Base-by-base conservation (phyloP, 2,113 vertebrate genomes). In the Passerina amoena region DNA sequence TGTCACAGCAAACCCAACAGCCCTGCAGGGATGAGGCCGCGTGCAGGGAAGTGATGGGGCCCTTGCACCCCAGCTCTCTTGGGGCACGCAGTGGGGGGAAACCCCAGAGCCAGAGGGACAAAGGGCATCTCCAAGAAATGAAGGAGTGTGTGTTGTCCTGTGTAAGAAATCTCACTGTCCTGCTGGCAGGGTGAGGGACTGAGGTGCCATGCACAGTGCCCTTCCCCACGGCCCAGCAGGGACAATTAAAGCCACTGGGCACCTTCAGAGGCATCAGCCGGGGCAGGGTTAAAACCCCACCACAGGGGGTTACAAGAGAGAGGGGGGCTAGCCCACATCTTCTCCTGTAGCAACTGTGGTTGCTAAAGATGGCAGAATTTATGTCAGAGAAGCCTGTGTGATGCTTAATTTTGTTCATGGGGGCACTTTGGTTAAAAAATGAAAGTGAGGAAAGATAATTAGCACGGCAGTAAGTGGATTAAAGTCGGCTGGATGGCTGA, bases 321-420 rank as follows among this genome's bases (percentile, higher is more conserved):
- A 75, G 45, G 20, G 63, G 78, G 69, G 24, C 25, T n/a, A 88
- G 45, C 60, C 23, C 37, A 61, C 5, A 1, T 18, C n/a, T 64
- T 11, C 68, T 88, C 54, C 68, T 4, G 2, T 25, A 6, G 1
- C 4, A 1, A 37, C 21, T 0, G 4, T 33, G 63, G 60, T 38
- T 88, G 44, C 48, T 94, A 83, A 94, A 93, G 86, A 71, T 64
- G 64, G 71, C n/a, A 86, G 64, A 88, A 93, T 42, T 90, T 44
- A 81, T 86, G 64, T 76, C 80, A 77, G 76, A 86, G 88, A 42
- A 91, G 81, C 56, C 53, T 33, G 19, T 5, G 14, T 37, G 60
- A 80, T 40, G 57, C 69, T 81, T 93, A 50, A 66, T 86, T 92
- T 86, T 54, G 59, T 88, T 88, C 92, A 54, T 9, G 47, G 69